Percentiles rank a stretch among this genome's conserved stretches.
phyloP scores from a whole-genome alignment of 2,888 invertebrate species.

The Rhogogaster chlorosoma region DNA sequence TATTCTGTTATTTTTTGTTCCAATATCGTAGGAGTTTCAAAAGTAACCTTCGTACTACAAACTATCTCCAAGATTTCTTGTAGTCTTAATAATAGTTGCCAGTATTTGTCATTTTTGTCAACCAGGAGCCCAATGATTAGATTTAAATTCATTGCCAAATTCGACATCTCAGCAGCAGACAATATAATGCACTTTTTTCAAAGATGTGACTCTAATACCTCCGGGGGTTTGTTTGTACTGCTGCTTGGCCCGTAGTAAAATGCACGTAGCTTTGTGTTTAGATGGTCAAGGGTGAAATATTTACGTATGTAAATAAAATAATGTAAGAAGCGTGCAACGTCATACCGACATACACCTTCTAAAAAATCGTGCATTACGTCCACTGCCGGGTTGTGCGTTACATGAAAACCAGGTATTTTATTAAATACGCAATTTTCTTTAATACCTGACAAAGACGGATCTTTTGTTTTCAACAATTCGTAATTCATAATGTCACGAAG shows the following conservation, averaged over 20 bases:
- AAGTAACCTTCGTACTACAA: not conserved
- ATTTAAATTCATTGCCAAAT: constrained; percentile 37
- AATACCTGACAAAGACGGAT: not conserved
- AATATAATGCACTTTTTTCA: constrained; percentile 52
- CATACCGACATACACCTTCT: constrained; percentile 27
- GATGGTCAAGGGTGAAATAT: constrained; percentile 45
- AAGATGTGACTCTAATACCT: constrained; percentile 54
- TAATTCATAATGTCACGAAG: not conserved
- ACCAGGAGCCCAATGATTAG: not conserved
- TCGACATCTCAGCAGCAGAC: constrained; percentile 53
- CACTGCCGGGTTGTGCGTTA: not conserved
- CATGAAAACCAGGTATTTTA: constrained; percentile 12
- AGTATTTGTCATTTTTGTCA: not conserved
- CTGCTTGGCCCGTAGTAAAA: constrained; percentile 52
- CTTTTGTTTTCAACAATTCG: not conserved
- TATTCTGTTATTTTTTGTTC: not conserved
- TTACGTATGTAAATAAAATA: constrained; percentile 48
- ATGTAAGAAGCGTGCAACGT: not conserved
- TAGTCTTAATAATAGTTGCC: not conserved
- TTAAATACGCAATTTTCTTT: not conserved
- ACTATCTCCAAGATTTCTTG: not conserved
- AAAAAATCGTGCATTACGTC: constrained; percentile 30
- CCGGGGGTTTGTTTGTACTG: constrained; percentile 53
- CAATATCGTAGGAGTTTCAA: not conserved
- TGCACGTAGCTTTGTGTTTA: constrained; percentile 51